Conservation (phyloP, 2,888 invertebrate species). For the Acanthosepion pharaonis region DNA sequence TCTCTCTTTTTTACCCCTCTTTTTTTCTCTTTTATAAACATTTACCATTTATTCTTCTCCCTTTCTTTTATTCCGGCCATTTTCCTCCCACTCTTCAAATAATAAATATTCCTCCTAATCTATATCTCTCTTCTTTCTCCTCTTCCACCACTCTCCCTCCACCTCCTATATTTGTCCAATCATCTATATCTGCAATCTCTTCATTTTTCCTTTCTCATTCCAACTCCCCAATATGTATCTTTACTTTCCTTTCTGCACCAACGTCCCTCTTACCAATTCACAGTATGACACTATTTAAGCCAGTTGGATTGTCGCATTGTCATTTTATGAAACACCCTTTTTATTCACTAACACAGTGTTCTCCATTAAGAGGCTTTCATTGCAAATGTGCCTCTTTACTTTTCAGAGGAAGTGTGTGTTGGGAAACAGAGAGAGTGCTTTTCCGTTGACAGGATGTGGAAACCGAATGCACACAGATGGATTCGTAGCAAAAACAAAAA, state of each 20-base stretch:
- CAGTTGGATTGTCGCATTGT: not conserved
- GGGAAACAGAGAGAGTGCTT: not conserved
- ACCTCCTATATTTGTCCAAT: too few relatives aligned
- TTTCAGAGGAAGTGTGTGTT: not conserved
- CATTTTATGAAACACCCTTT: not conserved
- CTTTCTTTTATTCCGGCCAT: too few relatives aligned
- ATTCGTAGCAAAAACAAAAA: not conserved
- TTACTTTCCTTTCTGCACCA: not conserved
- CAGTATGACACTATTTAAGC: not conserved
- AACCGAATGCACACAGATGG: not conserved
- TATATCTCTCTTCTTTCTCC: too few relatives aligned
- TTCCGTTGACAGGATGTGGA: constrained; percentile 33
- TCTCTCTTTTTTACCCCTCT: too few relatives aligned
- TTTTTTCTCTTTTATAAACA: too few relatives aligned
- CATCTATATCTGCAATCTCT: too few relatives aligned
- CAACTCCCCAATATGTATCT: too few relatives aligned
- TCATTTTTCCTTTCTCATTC: too few relatives aligned
- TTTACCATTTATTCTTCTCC: too few relatives aligned
- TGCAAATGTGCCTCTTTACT: constrained; percentile 4
- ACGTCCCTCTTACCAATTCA: not conserved
- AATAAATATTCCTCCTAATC: too few relatives aligned
- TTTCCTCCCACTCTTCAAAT: too few relatives aligned
- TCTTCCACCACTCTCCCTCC: too few relatives aligned
- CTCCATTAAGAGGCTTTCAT: not conserved
- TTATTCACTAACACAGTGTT: not conserved